Percentiles rank a stretch among this genome's conserved stretches.
Evolutionary conservation across 1,140 invertebrate genomes (phyloP).

Genomic region (Helicoverpa armigera): DNA sequence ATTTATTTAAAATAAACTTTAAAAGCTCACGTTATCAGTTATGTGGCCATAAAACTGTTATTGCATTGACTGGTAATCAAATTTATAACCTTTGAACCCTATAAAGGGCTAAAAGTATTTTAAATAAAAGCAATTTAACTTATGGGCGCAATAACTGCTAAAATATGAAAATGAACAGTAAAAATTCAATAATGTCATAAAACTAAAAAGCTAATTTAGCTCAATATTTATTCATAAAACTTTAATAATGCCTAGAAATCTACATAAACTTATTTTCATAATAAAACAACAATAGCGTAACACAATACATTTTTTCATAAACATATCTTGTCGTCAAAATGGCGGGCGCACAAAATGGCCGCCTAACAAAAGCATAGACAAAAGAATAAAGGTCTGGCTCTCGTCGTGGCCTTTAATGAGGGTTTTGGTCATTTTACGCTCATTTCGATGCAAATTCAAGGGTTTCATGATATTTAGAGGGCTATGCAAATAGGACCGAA

Average conservation of each 20-base stretch:
- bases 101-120: not conserved
- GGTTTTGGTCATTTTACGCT: conserved; percentile 77
- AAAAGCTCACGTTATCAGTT: not conserved
- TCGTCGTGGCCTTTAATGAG: conserved; percentile 71
- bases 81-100: not conserved
- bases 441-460: conserved; percentile 82
- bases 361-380: conserved; percentile 68
- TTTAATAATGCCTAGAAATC: conserved; percentile 16
- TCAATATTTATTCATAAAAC: conserved; percentile 17
- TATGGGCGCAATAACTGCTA: not conserved
- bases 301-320: conserved; percentile 57
- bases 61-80: not conserved
- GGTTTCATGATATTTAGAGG: conserved; percentile 75
- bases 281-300: conserved; percentile 38
- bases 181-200: not conserved
- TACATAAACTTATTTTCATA: conserved; percentile 31
- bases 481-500: conserved; percentile 77
- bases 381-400: conserved; percentile 71
- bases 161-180: not conserved
- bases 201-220: not conserved
- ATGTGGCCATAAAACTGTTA: not conserved
- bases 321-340: conserved; percentile 63
- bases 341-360: conserved; percentile 66
- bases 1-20: not conserved
- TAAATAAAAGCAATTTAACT: not conserved